phyloP scores from a whole-genome alignment of 2,888 invertebrate species.

The Drosophila stalkeri region DNA sequence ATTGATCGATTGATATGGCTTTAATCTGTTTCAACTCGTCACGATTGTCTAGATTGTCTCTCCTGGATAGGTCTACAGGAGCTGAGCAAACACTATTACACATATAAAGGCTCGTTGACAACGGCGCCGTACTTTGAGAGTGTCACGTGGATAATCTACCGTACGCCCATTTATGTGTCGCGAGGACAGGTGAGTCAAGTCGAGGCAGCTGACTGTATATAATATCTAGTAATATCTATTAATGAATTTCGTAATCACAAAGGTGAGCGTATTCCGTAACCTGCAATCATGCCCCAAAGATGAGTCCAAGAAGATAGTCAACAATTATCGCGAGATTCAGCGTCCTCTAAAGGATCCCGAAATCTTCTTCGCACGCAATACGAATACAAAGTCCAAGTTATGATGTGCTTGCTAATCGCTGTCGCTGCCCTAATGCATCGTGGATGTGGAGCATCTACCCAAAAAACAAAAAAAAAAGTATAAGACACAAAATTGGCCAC shows the following conservation, averaged over 20 bases:
- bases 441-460: constrained; percentile 31
- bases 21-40: neutral
- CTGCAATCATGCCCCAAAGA: constrained; percentile 85
- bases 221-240: neutral
- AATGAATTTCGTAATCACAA: neutral
- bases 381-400: constrained; percentile 85
- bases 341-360: constrained; percentile 84
- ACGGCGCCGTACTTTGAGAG: constrained; percentile 90
- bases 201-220: neutral
- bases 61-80: constrained; percentile 90
- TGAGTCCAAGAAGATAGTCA: constrained; percentile 85
- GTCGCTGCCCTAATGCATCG: constrained; percentile 12
- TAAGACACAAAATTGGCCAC: neutral
- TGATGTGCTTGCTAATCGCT: constrained; percentile 67
- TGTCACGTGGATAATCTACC: constrained; percentile 91
- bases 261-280: constrained; percentile 85
- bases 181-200: constrained; percentile 87
- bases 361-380: constrained; percentile 84
- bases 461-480: neutral
- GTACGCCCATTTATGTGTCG: constrained; percentile 89
- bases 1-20: neutral
- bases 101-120: constrained; percentile 90
- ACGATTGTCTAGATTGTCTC: no score
- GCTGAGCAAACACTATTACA: constrained; percentile 89
- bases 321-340: constrained; percentile 85